phyloP scores from a whole-genome alignment of 1,140 invertebrate genomes.

The Drosophila lowei region DNA sequence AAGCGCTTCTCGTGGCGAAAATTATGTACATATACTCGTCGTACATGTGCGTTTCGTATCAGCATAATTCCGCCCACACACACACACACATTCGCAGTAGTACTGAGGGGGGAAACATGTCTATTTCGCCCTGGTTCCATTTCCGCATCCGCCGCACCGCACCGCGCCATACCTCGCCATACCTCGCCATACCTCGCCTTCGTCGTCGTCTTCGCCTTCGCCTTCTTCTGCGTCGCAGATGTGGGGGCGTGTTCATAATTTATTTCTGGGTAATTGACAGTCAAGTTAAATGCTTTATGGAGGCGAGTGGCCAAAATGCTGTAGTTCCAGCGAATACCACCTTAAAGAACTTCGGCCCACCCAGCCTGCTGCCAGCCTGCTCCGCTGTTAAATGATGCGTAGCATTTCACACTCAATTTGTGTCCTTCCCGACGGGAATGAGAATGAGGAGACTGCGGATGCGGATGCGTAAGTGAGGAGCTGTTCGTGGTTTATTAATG shows the following conservation, averaged over 20 bases:
- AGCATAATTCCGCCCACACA: slow-evolving; percentile 41
- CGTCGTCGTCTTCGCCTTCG: background rate
- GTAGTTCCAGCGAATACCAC: slow-evolving; percentile 42
- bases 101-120: slow-evolving; percentile 47
- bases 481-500: slow-evolving; percentile 65
- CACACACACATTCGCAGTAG: background rate
- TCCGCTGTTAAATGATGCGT: slow-evolving; percentile 68
- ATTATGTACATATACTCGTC: slow-evolving; percentile 26
- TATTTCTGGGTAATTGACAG: slow-evolving; percentile 67
- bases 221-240: background rate
- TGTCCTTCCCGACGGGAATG: slow-evolving; percentile 16
- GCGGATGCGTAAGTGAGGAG: no score
- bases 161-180: no score
- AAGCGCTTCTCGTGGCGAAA: slow-evolving; percentile 55
- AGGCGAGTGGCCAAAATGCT: slow-evolving; percentile 9
- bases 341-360: slow-evolving; percentile 27
- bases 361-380: no score
- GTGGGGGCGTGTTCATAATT: slow-evolving; percentile 53
- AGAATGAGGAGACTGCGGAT: background rate
- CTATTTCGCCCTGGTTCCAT: slow-evolving; percentile 56
- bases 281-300: slow-evolving; percentile 56
- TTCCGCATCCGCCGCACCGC: background rate
- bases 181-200: no score
- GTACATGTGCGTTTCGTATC: slow-evolving; percentile 50
- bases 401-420: slow-evolving; percentile 80